Evolutionary conservation across 2,113 vertebrate species (phyloP), one percentile per base, ranked within the genome.

Genomic region (Apistogramma diplotaenia): DNA sequence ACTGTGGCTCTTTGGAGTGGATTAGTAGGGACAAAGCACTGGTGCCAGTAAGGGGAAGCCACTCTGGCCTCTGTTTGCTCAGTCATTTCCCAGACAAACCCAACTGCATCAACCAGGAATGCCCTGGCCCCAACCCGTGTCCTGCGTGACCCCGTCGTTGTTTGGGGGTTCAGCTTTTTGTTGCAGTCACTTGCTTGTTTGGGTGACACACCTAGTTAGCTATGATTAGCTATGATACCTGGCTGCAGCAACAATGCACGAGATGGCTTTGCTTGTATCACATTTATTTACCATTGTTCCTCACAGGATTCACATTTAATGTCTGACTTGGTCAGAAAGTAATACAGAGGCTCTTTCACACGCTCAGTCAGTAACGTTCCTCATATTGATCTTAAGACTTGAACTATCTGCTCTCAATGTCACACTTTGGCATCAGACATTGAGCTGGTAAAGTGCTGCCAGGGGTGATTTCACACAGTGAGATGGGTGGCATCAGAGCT

Each of bases 11-110:
- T 89, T 87, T 90, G 87, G 89, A 82, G 76, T 73, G 88, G 94
- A 95, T 95, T 95, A 95, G 76, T 53, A 6, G 21, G 56, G 89
- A 94, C 93, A 94, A 93, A 91, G 91, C 83, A 3, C 89, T 92
- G 94, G 93, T 95, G 93, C 93, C 90, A 93, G 91, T 54, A 58
- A 91, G 90, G 90, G 94, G 93, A 92, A 93, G 90, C 92, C 76
- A 84, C 85, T 88, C 81, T 88, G 91, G 83, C 79, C 90, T 83
- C 86, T 91, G 92, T 95, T 94, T 94, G 87, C 85, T 90, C 84
- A 91, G 89, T 91, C 85, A 87, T 90, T 94, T 94, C 93, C 92
- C 93, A 94, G 88, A 90, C 93, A 90, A 89, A 87, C 70, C 82
- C 92, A 83, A 73, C 85, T 80, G 81, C 81, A 78, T 91, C 87